Conservation (phyloP, 2,113 vertebrate species). For the Myiagra hebetior region DNA sequence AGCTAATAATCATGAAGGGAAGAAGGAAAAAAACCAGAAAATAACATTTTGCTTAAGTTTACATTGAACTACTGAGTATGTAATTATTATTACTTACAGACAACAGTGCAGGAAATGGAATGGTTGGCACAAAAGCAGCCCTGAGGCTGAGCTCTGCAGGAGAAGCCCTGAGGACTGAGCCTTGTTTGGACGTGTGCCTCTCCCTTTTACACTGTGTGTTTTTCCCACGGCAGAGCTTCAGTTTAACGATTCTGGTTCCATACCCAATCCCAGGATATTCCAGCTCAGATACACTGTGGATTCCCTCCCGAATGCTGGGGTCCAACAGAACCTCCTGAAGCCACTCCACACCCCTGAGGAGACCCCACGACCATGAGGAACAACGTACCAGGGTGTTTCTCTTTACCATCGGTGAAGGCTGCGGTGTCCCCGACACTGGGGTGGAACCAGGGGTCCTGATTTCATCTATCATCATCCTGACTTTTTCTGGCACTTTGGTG, state of each 20-base stretch:
- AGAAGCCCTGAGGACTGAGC: background rate
- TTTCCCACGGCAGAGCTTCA: background rate
- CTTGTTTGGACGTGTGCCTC: background rate
- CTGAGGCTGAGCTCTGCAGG: background rate
- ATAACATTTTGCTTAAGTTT: background rate
- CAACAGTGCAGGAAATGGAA: background rate
- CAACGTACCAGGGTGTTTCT: constrained; percentile 74
- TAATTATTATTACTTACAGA: background rate
- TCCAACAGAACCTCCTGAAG: background rate
- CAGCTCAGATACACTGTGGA: background rate
- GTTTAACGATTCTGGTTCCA: background rate
- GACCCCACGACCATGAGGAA: background rate
- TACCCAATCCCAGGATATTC: background rate
- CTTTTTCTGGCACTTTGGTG: constrained; percentile 86
- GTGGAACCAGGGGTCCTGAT: constrained; percentile 72
- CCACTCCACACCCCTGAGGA: background rate
- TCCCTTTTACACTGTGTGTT: background rate
- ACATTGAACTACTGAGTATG: background rate
- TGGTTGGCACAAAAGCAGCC: background rate
- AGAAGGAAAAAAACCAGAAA: background rate
- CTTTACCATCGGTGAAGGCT: constrained; percentile 78
- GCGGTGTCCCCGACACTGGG: constrained; percentile 75
- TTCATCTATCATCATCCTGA: constrained; percentile 86
- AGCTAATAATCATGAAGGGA: background rate
- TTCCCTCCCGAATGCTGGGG: background rate